Percentiles rank a stretch among this genome's conserved stretches.
phyloP scores from a whole-genome alignment of 2,888 invertebrate species.

The Agrenia bidenticulata region DNA sequence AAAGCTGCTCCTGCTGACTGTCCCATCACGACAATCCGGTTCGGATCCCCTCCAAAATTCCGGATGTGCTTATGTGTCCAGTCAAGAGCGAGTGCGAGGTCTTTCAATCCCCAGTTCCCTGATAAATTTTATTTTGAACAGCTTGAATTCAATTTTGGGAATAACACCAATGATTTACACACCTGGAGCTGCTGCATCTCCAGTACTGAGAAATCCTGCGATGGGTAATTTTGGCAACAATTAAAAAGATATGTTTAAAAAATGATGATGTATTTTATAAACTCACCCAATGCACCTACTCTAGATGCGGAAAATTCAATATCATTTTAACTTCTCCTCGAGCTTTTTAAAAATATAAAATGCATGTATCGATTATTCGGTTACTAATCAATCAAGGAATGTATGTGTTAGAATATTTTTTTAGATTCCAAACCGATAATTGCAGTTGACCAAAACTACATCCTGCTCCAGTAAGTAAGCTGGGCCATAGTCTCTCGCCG shows the following conservation, averaged over 20 bases:
- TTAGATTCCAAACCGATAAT: neutral
- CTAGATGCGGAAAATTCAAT: no score
- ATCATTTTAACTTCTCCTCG: no score
- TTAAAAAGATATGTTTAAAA: no score
- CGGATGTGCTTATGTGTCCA: slow-evolving; percentile 20
- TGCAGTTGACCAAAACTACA: neutral
- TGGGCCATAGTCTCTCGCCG: neutral
- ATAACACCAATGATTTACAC: slow-evolving; percentile 14
- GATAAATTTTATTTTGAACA: neutral
- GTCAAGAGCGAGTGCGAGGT: slow-evolving; percentile 26
- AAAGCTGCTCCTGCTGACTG: slow-evolving; percentile 2
- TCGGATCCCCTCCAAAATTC: slow-evolving; percentile 19
- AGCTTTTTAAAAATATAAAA: no score
- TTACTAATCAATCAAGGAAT: no score
- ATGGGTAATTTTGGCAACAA: no score
- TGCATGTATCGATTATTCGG: no score
- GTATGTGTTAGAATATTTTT: no score
- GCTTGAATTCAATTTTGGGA: neutral
- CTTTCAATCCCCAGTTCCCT: slow-evolving; percentile 28
- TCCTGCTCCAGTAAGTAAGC: neutral
- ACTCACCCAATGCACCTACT: no score
- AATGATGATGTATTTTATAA: no score
- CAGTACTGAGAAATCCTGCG: neutral
- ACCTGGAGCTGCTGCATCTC: slow-evolving; percentile 23
- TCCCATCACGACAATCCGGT: slow-evolving; percentile 17